phyloP scores from a whole-genome alignment of 2,888 invertebrate genomes.

The Ornithoptera priamus region DNA sequence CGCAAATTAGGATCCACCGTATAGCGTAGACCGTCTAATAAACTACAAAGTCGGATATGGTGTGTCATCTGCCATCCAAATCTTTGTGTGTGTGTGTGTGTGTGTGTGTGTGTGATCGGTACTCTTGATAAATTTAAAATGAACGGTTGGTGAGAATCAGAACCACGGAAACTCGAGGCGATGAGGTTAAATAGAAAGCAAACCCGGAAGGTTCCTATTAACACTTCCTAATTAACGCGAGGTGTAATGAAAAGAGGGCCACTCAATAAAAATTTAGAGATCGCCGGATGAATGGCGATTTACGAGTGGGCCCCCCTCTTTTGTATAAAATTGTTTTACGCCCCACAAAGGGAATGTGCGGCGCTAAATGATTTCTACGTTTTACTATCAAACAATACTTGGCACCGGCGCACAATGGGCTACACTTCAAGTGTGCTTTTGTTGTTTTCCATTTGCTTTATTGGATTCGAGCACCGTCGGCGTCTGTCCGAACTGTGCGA shows the following conservation, averaged over 20 bases:
- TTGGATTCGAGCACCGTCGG: constrained; percentile 32
- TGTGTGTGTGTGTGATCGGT: too few relatives aligned
- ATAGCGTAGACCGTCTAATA: too few relatives aligned
- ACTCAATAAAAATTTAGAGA: constrained; percentile 51
- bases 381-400: constrained; percentile 44
- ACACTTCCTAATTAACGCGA: constrained; percentile 60
- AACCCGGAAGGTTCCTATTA: constrained; percentile 56
- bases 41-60: too few relatives aligned
- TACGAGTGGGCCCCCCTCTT: constrained; percentile 21
- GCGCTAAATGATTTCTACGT: constrained; percentile 45
- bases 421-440: constrained; percentile 41
- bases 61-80: too few relatives aligned
- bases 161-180: constrained; percentile 1
- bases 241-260: constrained; percentile 54
- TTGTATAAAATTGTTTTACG: constrained; percentile 43
- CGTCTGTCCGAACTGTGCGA: constrained; percentile 28
- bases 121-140: too few relatives aligned
- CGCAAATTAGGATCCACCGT: too few relatives aligned
- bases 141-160: not conserved
- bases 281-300: constrained; percentile 31
- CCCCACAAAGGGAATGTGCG: constrained; percentile 43
- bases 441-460: constrained; percentile 41
- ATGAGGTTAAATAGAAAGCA: constrained; percentile 13
- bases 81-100: too few relatives aligned
- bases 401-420: constrained; percentile 38